phyloP scores from a whole-genome alignment of 1,140 invertebrate species.

The Anastrepha obliqua region DNA sequence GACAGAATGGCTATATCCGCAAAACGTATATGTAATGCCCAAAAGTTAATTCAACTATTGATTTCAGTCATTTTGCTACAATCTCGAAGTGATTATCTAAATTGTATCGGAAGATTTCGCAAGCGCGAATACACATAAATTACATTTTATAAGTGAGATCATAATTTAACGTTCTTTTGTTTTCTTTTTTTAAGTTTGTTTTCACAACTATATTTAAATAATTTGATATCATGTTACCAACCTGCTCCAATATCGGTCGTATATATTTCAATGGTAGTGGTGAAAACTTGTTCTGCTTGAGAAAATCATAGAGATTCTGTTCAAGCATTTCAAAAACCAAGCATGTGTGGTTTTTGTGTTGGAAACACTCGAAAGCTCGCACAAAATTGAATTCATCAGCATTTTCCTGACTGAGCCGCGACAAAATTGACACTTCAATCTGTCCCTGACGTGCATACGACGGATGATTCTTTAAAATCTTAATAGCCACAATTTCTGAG shows the following conservation, averaged over 20 bases:
- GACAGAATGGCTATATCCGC: no score
- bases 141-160: no score
- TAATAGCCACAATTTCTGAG: constrained; percentile 99
- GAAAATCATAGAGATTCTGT: constrained; percentile 99
- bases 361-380: constrained; percentile 99
- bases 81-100: no score
- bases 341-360: constrained; percentile 99
- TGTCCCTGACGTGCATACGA: constrained; percentile 99
- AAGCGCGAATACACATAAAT: no score
- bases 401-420: constrained; percentile 98
- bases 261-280: constrained; percentile 98
- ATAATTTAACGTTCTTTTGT: no score
- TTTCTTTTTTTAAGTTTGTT: no score
- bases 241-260: constrained; percentile 98
- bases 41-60: no score
- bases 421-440: constrained; percentile 99
- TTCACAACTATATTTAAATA: no score
- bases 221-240: constrained; percentile 71
- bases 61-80: no score
- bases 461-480: constrained; percentile 99
- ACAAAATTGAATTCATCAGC: constrained; percentile 99
- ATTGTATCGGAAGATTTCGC: no score
- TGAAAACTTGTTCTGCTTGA: constrained; percentile 99
- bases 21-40: no score
- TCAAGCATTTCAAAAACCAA: constrained; percentile 99